These are phyloP conservation scores for Parapsyche elsis DNA, from an alignment of 1,140 invertebrate species.

Conservation along the genomic window DNA sequence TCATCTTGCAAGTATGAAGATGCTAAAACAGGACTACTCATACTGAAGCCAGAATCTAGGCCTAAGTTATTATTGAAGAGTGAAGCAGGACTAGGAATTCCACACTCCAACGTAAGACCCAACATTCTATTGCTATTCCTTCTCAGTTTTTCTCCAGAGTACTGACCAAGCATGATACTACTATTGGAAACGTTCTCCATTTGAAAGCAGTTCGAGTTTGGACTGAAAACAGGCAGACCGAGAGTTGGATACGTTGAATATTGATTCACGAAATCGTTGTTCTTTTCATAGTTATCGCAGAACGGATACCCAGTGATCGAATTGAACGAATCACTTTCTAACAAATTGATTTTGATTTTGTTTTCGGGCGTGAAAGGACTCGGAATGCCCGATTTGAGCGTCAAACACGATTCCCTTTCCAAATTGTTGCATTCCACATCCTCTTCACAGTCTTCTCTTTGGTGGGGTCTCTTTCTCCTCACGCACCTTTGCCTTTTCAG, in stretches of 20 bases:
- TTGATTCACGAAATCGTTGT: background rate
- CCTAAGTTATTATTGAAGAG: conserved; percentile 44
- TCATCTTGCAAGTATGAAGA: conserved; percentile 45
- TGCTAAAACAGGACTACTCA: conserved; percentile 46
- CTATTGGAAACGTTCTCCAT: conserved; percentile 43
- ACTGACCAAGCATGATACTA: conserved; percentile 49
- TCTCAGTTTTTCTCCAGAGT: conserved; percentile 43
- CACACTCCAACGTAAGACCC: conserved; percentile 52
- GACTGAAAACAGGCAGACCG: conserved; percentile 2
- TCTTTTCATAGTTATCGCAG: background rate
- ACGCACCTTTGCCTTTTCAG: conserved; percentile 54
- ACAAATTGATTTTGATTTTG: conserved; percentile 22
- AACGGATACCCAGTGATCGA: conserved; percentile 53
- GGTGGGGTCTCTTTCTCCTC: conserved; percentile 46
- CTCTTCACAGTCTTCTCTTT: conserved; percentile 40
- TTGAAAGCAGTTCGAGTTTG: conserved; percentile 11
- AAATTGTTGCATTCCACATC: conserved; percentile 13
- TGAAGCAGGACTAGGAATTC: conserved; percentile 52
- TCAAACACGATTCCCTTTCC: conserved; percentile 49
- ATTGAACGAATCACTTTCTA: conserved; percentile 50
- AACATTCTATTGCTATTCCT: conserved; percentile 45
- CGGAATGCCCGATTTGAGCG: conserved; percentile 53
- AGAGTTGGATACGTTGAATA: conserved; percentile 15
- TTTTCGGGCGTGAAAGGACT: conserved; percentile 54
- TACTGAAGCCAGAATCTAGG: conserved; percentile 31